Evolutionary conservation across 2,888 invertebrate species (phyloP), one percentile per base, ranked within the genome.

Genomic region (Pardosa pseudoannulata): DNA sequence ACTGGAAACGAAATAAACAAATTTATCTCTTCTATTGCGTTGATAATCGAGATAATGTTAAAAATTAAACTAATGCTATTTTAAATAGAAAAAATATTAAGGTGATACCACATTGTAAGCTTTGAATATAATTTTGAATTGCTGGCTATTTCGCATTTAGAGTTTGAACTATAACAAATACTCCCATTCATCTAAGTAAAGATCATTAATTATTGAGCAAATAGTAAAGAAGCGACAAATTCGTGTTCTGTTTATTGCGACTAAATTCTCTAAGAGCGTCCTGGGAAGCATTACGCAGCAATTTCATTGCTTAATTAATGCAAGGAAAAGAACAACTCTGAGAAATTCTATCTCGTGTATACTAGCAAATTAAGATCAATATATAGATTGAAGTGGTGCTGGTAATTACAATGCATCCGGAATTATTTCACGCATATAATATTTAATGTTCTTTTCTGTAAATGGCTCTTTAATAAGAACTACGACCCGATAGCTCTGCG

Each of bases 271-370:
- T 46, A 46, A 46, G 11, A 46, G 46, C 29, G 65, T 65, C 65
- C 16, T 11, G 65, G 65, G 65, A 65, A n/a, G 29, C 65, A 65
- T 65, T 65, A 65, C 65, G 29, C 28, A 13, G 3, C 29, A 29
- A 65, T 65, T 65, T 65, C 29, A 65, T 65, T 65, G 65, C 29
- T 65, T 65, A 65, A 65, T 65, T 65, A 65, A 65, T 65, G 29
- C 65, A 11, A 31, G 29, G 16, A 29, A 65, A 65, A 65, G 65
- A 65, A 31, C 11, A 65, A 65, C 16, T 13, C 29, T 11, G 16
- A 65, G 65, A 29, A 65, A 29, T 29, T n/a, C 29, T 0, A 0
- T 65, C 65, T 27, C 11, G 31, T 29, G 65, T 62, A 29, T 29
- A 29, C 65, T 65, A 29, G n/a, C 29, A 65, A 65, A 65, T 65